Base-by-base conservation (phyloP, 2,797 vertebrate genomes). In the Labeo calbasu region DNA sequence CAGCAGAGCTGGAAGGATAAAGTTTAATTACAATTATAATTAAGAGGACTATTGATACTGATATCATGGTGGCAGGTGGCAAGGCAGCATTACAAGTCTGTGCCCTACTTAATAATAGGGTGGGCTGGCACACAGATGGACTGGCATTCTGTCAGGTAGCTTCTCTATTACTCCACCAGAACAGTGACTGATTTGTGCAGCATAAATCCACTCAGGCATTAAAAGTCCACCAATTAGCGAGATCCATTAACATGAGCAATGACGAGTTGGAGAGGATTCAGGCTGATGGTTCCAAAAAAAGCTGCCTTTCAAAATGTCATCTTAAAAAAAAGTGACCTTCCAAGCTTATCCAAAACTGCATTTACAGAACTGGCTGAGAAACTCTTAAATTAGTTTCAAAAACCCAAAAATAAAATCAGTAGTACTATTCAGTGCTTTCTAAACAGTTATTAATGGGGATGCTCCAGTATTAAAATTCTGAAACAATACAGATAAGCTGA, bases 131-230 rank as follows among this genome's bases (percentile, higher is more conserved):
- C 77, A 68, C 89, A 89, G 84, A 88, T 89, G 81, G 85, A 90
- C 85, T 87, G 87, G 85, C 87, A 86, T 85, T 87, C 65, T 86
- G 86, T 87, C 86, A 86, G 89, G 79, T 85, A 77, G 13, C 75
- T 70, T 86, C 83, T 90, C 79, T 32, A 85, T 88, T 87, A 86
- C 82, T 46, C 84, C 48, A 71, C 78, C 63, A 77, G 84, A 79
- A 83, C 63, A 85, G 86, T 86, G 86, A 89, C 83, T 86, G 86
- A 87, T 84, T 73, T 48, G 79, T 70, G 68, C 73, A 85, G 73
- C 61, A 87, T 73, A 85, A 86, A 87, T 85, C 71, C 83, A 85
- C 79, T 86, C 79, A 75, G 84, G 81, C 83, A 86, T 68, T 87
- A 84, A 83, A 86, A 86, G 51, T 79, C 77, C 50, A 82, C 85